Conservation (phyloP, 1,140 invertebrate genomes). For the Hesperophylax magnus region DNA sequence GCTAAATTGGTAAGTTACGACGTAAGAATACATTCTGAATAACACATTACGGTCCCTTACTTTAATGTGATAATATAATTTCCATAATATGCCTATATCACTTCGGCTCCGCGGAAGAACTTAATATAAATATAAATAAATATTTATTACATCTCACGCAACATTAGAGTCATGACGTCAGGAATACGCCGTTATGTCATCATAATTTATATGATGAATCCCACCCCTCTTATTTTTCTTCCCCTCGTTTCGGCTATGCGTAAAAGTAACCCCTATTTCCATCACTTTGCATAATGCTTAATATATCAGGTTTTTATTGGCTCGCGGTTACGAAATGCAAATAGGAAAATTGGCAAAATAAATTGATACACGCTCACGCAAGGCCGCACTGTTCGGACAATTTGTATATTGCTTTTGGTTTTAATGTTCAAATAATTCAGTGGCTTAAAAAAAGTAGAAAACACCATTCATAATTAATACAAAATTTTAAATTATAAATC, state of each 20-base stretch:
- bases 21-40: no score
- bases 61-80: no score
- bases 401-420: neutral
- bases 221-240: neutral
- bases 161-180: conserved; percentile 8
- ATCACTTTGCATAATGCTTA: conserved; percentile 33
- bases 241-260: neutral
- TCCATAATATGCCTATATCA: no score
- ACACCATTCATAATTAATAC: no score
- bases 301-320: conserved; percentile 35
- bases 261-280: conserved; percentile 24
- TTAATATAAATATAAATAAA: conserved; percentile 29
- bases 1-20: no score
- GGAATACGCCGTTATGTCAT: conserved; percentile 4
- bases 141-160: conserved; percentile 21
- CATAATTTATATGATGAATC: conserved; percentile 22
- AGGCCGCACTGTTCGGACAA: neutral
- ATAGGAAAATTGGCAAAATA: conserved; percentile 31
- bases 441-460: no score
- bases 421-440: no score
- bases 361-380: conserved; percentile 9
- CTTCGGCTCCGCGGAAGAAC: neutral
- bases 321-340: conserved; percentile 34
- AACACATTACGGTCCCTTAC: no score
- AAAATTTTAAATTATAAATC: no score